A percentile compares a stretch with the other conserved stretches of the same genome.
These are phyloP conservation scores for Forbesichthys agassizii DNA, from an alignment of 2,113 vertebrate species.

Conservation along the genomic window DNA sequence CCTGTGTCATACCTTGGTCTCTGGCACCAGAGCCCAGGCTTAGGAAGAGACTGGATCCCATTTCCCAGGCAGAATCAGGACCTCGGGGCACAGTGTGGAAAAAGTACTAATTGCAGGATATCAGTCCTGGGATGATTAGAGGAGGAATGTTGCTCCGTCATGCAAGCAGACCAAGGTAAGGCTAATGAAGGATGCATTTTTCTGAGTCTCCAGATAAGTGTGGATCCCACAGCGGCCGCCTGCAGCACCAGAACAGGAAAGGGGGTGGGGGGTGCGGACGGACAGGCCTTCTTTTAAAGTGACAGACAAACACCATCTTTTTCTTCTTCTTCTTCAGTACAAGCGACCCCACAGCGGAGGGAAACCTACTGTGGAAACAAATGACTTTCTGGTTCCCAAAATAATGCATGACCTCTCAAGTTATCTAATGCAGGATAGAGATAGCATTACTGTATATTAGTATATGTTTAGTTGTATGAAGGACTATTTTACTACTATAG, in stretches of 20 bases:
- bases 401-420: too few relatives aligned
- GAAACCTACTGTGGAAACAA: too few relatives aligned
- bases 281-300: conserved; percentile 16
- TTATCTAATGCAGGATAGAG: too few relatives aligned
- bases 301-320: neutral
- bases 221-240: conserved; percentile 49
- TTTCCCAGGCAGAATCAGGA: conserved; percentile 86
- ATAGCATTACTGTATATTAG: too few relatives aligned
- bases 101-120: conserved; percentile 96
- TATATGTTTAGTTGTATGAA: too few relatives aligned
- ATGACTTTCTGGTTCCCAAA: too few relatives aligned
- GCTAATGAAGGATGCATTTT: conserved; percentile 72
- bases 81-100: conserved; percentile 85
- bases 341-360: too few relatives aligned
- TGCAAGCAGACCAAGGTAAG: conserved; percentile 88
- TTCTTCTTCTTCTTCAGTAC: too few relatives aligned
- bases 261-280: neutral
- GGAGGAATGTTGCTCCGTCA: conserved; percentile 91
- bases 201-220: conserved; percentile 62
- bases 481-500: too few relatives aligned
- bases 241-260: conserved; percentile 13
- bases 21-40: conserved; percentile 68
- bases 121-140: conserved; percentile 93
- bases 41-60: conserved; percentile 82
- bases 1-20: conserved; percentile 49